Evolutionary conservation across 2,113 vertebrate genomes (phyloP).

Genomic region (Dascyllus trimaculatus): DNA sequence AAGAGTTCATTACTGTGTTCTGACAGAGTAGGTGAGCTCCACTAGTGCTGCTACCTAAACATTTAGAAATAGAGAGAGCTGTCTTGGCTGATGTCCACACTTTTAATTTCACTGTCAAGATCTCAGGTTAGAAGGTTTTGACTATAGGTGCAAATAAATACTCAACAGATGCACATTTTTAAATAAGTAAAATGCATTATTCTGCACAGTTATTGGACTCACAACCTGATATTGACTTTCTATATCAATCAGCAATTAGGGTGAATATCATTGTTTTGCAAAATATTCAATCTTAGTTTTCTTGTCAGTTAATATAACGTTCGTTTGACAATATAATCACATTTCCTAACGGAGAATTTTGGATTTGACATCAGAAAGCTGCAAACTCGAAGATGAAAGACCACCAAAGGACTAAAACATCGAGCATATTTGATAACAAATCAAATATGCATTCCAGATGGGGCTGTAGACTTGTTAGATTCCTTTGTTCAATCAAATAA

Average conservation of each 20-base stretch:
- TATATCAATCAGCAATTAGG: too few species aligned
- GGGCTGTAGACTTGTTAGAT: not conserved
- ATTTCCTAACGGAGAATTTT: too few species aligned
- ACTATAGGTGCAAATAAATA: not conserved
- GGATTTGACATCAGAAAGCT: not conserved
- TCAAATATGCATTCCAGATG: not conserved
- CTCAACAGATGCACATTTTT: too few species aligned
- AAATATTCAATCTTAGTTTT: not conserved
- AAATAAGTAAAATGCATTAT: not conserved
- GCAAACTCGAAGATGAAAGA: too few species aligned
- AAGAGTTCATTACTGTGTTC: conserved; percentile 8
- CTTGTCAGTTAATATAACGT: too few species aligned
- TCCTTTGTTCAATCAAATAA: not conserved
- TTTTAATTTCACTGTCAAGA: not conserved
- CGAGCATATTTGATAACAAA: not conserved
- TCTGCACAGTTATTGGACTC: conserved; percentile 2
- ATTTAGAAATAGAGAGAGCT: not conserved
- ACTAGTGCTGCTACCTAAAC: not conserved
- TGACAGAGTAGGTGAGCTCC: not conserved
- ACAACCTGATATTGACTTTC: not conserved
- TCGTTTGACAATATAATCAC: too few species aligned
- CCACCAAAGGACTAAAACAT: not conserved
- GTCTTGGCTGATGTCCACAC: not conserved
- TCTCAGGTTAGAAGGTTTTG: conserved; percentile 5
- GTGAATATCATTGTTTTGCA: not conserved